phyloP scores from a whole-genome alignment of 92 coral and sea anemone genomes.

The Porites rus region DNA sequence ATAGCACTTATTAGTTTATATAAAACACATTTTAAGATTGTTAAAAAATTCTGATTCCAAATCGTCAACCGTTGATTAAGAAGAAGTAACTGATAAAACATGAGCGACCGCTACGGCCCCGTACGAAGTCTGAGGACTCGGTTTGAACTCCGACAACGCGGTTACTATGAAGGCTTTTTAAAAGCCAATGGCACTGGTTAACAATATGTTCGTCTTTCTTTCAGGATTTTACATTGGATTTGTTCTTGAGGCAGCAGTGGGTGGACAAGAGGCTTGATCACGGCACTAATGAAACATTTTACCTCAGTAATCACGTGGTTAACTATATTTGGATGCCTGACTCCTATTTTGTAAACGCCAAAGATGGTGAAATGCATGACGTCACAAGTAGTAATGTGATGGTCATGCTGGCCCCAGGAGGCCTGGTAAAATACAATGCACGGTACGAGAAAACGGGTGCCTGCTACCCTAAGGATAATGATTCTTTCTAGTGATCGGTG shows the following conservation, averaged over 20 bases:
- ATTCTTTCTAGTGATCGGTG: too few species aligned
- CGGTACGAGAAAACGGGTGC: constrained; percentile 34
- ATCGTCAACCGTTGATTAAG: too few species aligned
- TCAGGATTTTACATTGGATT: constrained; percentile 79
- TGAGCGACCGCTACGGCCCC: too few species aligned
- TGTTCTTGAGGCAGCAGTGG: constrained; percentile 84
- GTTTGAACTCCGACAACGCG: too few species aligned
- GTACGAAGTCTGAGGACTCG: too few species aligned
- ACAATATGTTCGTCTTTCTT: not conserved
- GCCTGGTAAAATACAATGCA: constrained; percentile 67
- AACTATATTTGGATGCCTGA: constrained; percentile 80
- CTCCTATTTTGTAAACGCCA: constrained; percentile 81
- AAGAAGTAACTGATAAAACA: too few species aligned
- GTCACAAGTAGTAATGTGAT: constrained; percentile 73
- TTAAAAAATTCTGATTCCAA: not conserved
- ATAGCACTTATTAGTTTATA: not conserved
- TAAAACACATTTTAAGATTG: not conserved
- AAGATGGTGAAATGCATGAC: constrained; percentile 76
- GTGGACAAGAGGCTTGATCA: constrained; percentile 76
- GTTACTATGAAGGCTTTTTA: not conserved
- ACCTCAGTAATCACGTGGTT: constrained; percentile 65
- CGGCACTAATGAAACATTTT: constrained; percentile 59
- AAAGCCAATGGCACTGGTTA: not conserved
- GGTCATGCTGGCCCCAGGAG: constrained; percentile 78
- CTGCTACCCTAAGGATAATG: too few species aligned